These are phyloP conservation scores for Oscheius sp. DNA, from an alignment of 1,140 invertebrate species.

Conservation along the genomic window DNA sequence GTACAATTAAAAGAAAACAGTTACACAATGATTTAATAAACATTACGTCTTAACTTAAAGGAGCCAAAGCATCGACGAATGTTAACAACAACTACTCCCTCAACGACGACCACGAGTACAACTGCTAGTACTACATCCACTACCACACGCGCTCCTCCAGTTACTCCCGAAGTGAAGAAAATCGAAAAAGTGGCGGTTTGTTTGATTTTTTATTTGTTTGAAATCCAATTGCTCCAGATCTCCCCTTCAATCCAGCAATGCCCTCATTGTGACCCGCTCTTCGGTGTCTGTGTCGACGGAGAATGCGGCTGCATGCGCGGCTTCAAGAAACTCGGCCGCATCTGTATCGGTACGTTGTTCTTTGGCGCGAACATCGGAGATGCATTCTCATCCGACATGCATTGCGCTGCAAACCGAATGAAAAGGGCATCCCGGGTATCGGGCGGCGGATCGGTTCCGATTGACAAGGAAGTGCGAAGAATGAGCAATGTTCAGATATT, in stretches of 20 bases:
- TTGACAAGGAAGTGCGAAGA: too few relatives aligned
- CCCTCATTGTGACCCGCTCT: slow-evolving; percentile 20
- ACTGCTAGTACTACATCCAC: neutral
- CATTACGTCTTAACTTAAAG: neutral
- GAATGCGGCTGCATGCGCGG: slow-evolving; percentile 28
- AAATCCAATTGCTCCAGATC: neutral
- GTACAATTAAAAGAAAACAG: neutral
- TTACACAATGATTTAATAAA: neutral
- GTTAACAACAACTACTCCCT: slow-evolving; percentile 3
- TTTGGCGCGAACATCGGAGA: slow-evolving; percentile 3
- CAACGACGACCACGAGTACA: neutral
- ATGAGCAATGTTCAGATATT: too few relatives aligned
- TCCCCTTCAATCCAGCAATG: slow-evolving; percentile 8
- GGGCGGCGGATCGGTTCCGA: too few relatives aligned
- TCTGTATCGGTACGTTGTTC: slow-evolving; percentile 33
- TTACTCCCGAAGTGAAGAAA: neutral
- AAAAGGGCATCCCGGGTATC: neutral
- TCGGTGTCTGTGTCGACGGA: slow-evolving; percentile 20
- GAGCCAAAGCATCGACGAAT: slow-evolving; percentile 29
- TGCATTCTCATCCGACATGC: slow-evolving; percentile 6
- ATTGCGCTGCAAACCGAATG: neutral
- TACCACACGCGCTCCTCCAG: neutral
- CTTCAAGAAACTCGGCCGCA: slow-evolving; percentile 25
- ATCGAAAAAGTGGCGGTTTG: neutral
- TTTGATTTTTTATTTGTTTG: neutral